Base-by-base conservation (phyloP, 2,113 vertebrate species). In the Balaenoptera acutorostrata region DNA sequence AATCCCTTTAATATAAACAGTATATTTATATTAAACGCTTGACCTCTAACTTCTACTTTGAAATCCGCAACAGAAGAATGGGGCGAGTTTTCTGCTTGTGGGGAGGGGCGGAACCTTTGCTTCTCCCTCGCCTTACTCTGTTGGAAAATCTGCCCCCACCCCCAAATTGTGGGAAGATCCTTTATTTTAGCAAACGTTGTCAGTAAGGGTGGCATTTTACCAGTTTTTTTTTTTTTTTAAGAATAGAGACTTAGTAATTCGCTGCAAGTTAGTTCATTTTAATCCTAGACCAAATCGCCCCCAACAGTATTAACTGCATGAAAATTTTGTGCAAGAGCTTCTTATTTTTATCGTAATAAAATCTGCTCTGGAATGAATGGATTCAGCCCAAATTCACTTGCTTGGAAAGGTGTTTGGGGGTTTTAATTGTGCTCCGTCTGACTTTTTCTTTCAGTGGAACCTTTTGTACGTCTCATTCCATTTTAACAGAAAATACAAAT, bases 281-380 rank as follows among this genome's bases (percentile, higher is more conserved):
- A 90, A 97, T 94, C 90, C 93, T 77, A 88, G 94, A 96, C 97
- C 96, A 0, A 8, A 27, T 52, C 41, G 8, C 96, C 92, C 92
- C 93, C 86, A 97, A 92, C 61, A 95, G 66, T 97, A 97, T 96
- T 97, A 97, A 98, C 96, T 97, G 90, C 93, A 81, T 94, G 95
- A 96, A 97, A 97, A 93, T 98, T 97, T 98, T 78, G 88, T 88
- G 93, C 93, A 97, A 96, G 85, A 71, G 68, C 1, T 78, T 82
- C 91, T 96, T 36, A 75, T 88, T 97, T 95, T 97, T 89, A 94
- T 94, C 96, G 14, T 77, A 85, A 96, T 90, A 95, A 98, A 98
- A 96, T 94, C 72, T 97, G 55, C 27, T 52, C 96, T 91, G 33
- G 95, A 87, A 77, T 96, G 97, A 90, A 64, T 59, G 95, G 21